Evolutionary conservation across 1,140 invertebrate genomes (phyloP), one percentile per base, ranked within the genome.

Genomic region (Camponotus floridanus): DNA sequence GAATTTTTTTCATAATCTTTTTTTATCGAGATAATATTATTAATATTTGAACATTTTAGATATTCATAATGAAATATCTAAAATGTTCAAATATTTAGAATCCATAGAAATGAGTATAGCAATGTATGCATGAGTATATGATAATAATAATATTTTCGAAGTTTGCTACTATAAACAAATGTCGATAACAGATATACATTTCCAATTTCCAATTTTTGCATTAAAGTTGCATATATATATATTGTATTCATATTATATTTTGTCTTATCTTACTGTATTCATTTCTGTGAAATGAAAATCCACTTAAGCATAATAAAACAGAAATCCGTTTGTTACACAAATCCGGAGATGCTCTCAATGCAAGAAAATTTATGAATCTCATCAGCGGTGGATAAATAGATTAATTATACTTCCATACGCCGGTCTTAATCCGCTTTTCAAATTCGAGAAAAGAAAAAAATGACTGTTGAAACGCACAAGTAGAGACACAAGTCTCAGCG

Each of bases 291-390:
- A 67, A 67, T 59, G 33, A 5, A 57, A 39, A 70, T 68, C 48
- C 21, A 33, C 33, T 68, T 62, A 51, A n/a, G 9, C 5, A 3
- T 51, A 26, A 57, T 39, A 39, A 31, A 55, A 0, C 2, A 26
- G 33, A 80, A 70, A 80, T 70, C 78, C 65, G 33, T 33, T 80
- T 57, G 64, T 68, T 80, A 57, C 26, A 39, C 3, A 57, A 68
- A 57, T 57, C 48, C 21, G 21, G 21, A 26, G 2, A 55, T 21
- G 45, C n/a, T 79, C 57, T 79, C 0, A 3, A 8, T 26, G 39
- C 36, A 83, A 11, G 3, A 59, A 61, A 33, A 59, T 70, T 59
- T 26, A 15, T 21, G 36, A 61, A 36, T 73, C 68, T 31, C 55
- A 15, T 21, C 7, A 11, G 21, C n/a, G 33, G 18, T 48, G 4